phyloP scores from a whole-genome alignment of 2,797 vertebrate genomes.

The Nannoperca obscura region DNA sequence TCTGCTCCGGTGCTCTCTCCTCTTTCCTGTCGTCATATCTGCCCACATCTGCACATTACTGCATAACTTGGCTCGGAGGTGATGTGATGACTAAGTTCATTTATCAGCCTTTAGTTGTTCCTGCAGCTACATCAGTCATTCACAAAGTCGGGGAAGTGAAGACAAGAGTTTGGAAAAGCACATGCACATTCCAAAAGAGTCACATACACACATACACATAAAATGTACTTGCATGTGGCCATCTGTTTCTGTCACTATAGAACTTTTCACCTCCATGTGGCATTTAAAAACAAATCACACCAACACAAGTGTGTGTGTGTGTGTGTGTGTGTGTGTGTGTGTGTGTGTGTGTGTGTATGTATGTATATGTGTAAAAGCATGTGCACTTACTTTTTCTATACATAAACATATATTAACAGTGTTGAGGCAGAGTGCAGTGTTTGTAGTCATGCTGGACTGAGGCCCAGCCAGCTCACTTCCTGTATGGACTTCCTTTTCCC shows the following conservation, averaged over 20 bases:
- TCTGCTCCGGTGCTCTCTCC: constrained; percentile 12
- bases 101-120: constrained; percentile 31
- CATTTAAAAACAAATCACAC: constrained; percentile 23
- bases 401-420: constrained; percentile 9
- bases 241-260: constrained; percentile 1
- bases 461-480: constrained; percentile 63
- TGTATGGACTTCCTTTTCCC: constrained; percentile 71
- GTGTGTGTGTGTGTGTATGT: no score
- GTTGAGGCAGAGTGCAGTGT: constrained; percentile 36
- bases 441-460: constrained; percentile 43
- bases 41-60: constrained; percentile 45
- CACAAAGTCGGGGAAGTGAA: constrained; percentile 26
- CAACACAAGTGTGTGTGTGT: background rate
- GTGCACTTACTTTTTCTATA: background rate
- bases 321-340: no score
- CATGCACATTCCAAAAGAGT: background rate
- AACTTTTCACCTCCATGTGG: constrained; percentile 13
- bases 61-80: constrained; percentile 49
- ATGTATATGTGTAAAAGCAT: background rate
- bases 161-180: background rate
- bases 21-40: constrained; percentile 48
- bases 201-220: background rate
- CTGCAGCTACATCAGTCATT: constrained; percentile 47
- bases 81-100: constrained; percentile 47
- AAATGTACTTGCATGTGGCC: background rate